Evolutionary conservation across 2,113 vertebrate species (phyloP).

Genomic region (Ammodramus savannarum): DNA sequence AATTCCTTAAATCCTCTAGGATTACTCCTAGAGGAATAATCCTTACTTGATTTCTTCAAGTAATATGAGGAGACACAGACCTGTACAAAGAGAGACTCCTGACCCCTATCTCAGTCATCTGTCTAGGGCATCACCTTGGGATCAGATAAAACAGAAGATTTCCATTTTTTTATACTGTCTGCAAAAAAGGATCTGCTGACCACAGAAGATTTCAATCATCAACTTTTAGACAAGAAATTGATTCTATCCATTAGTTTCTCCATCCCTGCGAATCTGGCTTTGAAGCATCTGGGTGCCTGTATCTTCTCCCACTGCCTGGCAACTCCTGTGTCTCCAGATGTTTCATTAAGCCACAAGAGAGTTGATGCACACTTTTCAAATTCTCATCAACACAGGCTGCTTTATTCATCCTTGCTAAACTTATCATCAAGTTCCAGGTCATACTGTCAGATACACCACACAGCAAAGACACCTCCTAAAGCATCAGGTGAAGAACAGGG

Average conservation of each 20-base stretch:
- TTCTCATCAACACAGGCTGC: neutral
- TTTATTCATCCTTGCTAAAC: neutral
- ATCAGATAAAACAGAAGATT: neutral
- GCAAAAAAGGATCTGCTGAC: neutral
- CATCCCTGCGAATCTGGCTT: neutral
- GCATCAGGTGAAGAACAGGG: neutral
- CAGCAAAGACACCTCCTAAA: neutral
- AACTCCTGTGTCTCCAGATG: neutral
- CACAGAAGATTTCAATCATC: neutral
- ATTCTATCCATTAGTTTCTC: neutral
- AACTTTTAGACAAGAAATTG: neutral
- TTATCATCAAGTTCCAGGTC: neutral
- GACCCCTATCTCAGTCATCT: neutral
- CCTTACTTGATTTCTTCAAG: neutral
- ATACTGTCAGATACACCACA: neutral
- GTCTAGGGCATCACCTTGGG: neutral
- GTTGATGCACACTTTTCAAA: neutral
- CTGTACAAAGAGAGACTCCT: neutral
- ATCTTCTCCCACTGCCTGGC: neutral
- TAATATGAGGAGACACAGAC: neutral
- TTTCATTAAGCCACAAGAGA: neutral
- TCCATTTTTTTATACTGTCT: neutral
- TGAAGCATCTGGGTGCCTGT: neutral
- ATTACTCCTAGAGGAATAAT: neutral
- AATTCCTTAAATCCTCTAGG: neutral